Base-by-base conservation (phyloP, 2,113 vertebrate species). In the Bostrychus sinensis region DNA sequence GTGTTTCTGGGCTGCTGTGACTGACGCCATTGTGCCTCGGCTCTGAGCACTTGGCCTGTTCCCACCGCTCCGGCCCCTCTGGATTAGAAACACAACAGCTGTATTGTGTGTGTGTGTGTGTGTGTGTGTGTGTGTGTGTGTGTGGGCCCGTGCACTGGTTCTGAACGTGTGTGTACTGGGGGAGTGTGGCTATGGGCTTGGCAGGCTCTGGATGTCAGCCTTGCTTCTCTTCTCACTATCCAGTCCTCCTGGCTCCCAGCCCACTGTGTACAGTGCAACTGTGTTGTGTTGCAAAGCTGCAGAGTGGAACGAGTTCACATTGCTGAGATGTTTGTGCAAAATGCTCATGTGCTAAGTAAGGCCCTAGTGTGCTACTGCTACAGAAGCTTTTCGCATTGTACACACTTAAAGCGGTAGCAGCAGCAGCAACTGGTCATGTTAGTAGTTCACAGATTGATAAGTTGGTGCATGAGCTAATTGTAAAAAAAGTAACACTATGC, bases 81-180 rank as follows among this genome's bases (percentile, higher is more conserved):
- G 84, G 87, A 91, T 88, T 87, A 85, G 83, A 81, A 85, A 73
- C 73, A 91, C 87, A 91, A 88, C 85, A 90, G 85, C 87, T 88
- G 86, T 91, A 89, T 89, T 91, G 85, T 83, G 70, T 74, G 46
- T 77, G 75, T 80, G 72, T 77, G 63, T 72, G 72, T 65, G 66
- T 55, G 67, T 70, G 67, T 69, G 66, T 66, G 65, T 62, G 58
- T 71, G 66, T 70, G 66, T 62, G 60, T 65, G 57, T 48, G 66
- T 66, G 73, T 54, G 54, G 56, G 56, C 58, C 32, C 75, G 73
- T 81, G 82, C 65, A 65, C 66, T 71, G 26, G 36, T 80, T 79
- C 32, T 70, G 70, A 58, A 64, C 26, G 34, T 79, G 72, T 69
- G 73, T 76, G 43, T 68, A 68, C 45, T 42, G 30, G 45, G n/a